A percentile compares a stretch with the other conserved stretches of the same genome.
Conservation (phyloP, 2,888 invertebrate species). For the Dorcus hopei region DNA sequence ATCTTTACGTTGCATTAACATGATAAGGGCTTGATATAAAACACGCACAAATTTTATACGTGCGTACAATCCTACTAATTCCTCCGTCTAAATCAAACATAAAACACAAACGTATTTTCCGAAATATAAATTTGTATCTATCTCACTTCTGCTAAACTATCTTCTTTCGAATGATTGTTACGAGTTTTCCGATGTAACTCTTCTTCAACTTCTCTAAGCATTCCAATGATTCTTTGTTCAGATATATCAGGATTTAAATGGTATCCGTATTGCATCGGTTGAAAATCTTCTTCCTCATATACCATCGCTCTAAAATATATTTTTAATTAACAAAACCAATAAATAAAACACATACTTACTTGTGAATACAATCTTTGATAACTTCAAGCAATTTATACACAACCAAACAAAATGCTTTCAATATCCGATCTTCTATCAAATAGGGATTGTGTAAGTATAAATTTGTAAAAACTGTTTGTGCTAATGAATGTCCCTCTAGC, state of each 20-base stretch:
- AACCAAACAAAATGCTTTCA: constrained; percentile 83
- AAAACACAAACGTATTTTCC: constrained; percentile 7
- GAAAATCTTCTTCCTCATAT: constrained; percentile 96
- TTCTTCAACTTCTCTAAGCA: constrained; percentile 89
- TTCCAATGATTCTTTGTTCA: constrained; percentile 74
- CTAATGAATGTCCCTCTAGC: constrained; percentile 94
- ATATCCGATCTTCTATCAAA: constrained; percentile 73
- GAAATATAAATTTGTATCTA: background rate
- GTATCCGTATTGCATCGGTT: constrained; percentile 88
- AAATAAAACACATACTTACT: constrained; percentile 54
- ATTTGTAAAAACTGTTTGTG: constrained; percentile 96
- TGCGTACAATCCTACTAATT: constrained; percentile 67
- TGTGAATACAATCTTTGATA: constrained; percentile 84
- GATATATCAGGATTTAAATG: constrained; percentile 77
- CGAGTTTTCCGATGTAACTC: constrained; percentile 50
- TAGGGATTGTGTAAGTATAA: constrained; percentile 90
- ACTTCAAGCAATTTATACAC: constrained; percentile 86
- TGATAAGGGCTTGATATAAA: constrained; percentile 75
- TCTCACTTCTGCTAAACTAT: constrained; percentile 34
- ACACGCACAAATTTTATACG: constrained; percentile 84
- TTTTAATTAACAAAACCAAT: constrained; percentile 11
- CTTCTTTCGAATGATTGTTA: constrained; percentile 12
- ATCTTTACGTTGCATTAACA: constrained; percentile 59
- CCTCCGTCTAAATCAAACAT: constrained; percentile 48
- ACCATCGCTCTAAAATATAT: constrained; percentile 65